Evolutionary conservation across 2,113 vertebrate species (phyloP), one percentile per base, ranked within the genome.

Genomic region (Lagopus leucura): DNA sequence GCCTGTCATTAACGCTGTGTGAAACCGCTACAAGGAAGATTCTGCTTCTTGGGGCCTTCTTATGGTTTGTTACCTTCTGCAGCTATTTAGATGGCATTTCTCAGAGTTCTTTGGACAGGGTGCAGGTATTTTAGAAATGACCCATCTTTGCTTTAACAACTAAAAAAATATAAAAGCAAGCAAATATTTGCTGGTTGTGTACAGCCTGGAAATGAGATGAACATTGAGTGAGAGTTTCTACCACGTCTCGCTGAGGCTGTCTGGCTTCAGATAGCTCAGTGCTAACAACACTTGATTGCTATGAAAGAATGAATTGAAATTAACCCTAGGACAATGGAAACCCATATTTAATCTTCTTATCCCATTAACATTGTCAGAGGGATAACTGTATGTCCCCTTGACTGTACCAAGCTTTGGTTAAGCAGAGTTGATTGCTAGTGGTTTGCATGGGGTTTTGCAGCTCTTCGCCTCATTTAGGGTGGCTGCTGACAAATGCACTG

Each of bases 381-480:
- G 92, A 47, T 60, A 71, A 17, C 52, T 70, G 8, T 48, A 24
- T n/a, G 7, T 27, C 83, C 80, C 45, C 52, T 45, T 55, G 13
- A 54, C 30, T 69, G 54, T 58, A 16, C 54, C 82, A 42, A 21
- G 71, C 77, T 94, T 71, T 89, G 48, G 34, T 57, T 50, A 25
- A 13, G 13, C 12, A 7, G 40, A n/a, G 4, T 55, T 72, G 0
- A 6, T 3, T 57, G n/a, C 47, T 25, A 15, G 57, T 55, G 82
- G 55, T 64, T 93, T 81, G 94, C 96, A 67, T 91, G 94, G 60
- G 67, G 10, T 54, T 40, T 27, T 52, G 90, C 82, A 66, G 82
- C 66, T 89, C 57, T 69, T 87, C 8, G 1, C 63, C 0, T 0
- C 50, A 63, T 65, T 15, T 27, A 60, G 16, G 20, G 45, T 21